phyloP scores from a whole-genome alignment of 2,888 invertebrate species.

The Sarcophaga carnaria region DNA sequence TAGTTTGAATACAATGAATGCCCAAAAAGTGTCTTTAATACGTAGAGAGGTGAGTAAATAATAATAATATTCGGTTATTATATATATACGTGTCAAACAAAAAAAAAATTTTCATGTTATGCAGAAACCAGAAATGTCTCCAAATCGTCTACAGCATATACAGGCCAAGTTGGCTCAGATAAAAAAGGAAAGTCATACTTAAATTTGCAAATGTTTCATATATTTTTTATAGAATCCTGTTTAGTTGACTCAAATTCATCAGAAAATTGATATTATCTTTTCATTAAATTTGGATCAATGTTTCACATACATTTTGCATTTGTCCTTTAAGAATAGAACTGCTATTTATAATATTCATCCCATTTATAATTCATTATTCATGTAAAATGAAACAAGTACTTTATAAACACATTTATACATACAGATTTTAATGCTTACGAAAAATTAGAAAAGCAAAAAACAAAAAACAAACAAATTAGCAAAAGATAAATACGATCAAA shows the following conservation, averaged over 20 bases:
- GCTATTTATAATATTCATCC: neutral
- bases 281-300: slow-evolving; percentile 20
- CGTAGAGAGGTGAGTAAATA: slow-evolving; percentile 77
- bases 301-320: slow-evolving; percentile 25
- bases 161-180: slow-evolving; percentile 82
- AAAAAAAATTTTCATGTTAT: slow-evolving; percentile 12
- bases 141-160: slow-evolving; percentile 81
- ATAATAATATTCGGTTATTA: neutral
- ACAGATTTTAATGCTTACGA: neutral
- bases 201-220: slow-evolving; percentile 57
- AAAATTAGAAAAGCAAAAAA: neutral
- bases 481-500: neutral
- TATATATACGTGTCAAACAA: neutral
- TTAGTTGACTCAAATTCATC: slow-evolving; percentile 18
- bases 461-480: neutral
- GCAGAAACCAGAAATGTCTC: slow-evolving; percentile 81
- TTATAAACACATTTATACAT: neutral
- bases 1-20: slow-evolving; percentile 79
- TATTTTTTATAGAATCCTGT: slow-evolving; percentile 28
- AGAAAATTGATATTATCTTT: neutral
- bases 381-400: too few species aligned
- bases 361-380: neutral
- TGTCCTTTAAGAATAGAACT: neutral
- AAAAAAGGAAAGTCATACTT: slow-evolving; percentile 80
- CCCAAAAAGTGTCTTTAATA: slow-evolving; percentile 79